Percentiles rank a stretch among this genome's conserved stretches.
Evolutionary conservation across 2,113 vertebrate genomes (phyloP).

Genomic region (Rhegmatorhina hoffmannsi): DNA sequence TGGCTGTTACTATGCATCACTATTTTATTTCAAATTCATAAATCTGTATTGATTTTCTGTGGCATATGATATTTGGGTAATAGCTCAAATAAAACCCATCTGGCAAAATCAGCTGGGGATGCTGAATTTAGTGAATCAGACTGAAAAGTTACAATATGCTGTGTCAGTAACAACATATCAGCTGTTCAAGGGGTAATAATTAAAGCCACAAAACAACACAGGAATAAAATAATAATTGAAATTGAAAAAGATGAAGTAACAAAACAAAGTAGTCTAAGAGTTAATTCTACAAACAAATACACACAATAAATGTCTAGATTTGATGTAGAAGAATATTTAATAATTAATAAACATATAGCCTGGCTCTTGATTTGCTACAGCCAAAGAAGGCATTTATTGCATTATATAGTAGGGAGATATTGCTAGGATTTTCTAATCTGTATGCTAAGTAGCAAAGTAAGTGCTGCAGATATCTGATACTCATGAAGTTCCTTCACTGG

Average conservation of each 20-base stretch:
- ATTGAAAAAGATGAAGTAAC: not conserved
- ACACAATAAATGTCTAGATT: not conserved
- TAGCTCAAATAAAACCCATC: conserved; percentile 41
- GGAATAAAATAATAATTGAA: not conserved
- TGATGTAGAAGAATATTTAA: not conserved
- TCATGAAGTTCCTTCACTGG: not conserved
- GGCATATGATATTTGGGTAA: conserved; percentile 41
- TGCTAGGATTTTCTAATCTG: not conserved
- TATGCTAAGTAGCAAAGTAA: not conserved
- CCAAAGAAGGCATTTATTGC: not conserved
- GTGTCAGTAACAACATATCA: conserved; percentile 8
- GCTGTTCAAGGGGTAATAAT: not conserved
- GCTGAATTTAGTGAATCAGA: conserved; percentile 2
- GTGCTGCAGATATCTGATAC: not conserved
- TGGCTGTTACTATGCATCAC: not conserved
- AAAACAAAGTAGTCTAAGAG: not conserved
- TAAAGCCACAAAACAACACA: not conserved
- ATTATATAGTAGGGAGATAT: not conserved
- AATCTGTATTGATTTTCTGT: conserved; percentile 46
- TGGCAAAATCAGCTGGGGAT: conserved; percentile 16
- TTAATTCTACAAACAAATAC: not conserved
- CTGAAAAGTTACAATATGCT: conserved; percentile 25
- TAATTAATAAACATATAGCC: not conserved
- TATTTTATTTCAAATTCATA: conserved; percentile 33
- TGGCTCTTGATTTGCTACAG: not conserved